These are phyloP conservation scores for Eriosoma lanigerum DNA, from an alignment of 1,140 invertebrate genomes.

Conservation along the genomic window DNA sequence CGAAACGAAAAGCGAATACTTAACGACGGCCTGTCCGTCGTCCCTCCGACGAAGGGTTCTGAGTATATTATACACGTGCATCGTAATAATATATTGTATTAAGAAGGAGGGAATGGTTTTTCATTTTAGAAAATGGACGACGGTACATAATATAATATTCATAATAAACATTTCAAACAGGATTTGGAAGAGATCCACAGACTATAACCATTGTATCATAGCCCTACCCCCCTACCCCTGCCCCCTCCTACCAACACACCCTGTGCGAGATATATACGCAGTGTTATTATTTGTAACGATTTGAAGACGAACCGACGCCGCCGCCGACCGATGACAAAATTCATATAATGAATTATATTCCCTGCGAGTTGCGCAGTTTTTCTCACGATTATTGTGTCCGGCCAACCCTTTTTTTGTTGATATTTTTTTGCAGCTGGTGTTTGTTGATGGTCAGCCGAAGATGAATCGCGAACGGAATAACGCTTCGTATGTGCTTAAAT, in stretches of 20 bases:
- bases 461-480: neutral
- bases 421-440: slow-evolving; percentile 7
- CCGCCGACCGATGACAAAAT: neutral
- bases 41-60: neutral
- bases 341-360: neutral
- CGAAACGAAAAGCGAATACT: no score
- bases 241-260: no score
- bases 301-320: neutral
- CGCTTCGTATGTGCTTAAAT: no score
- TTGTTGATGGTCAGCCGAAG: slow-evolving; percentile 12
- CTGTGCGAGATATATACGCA: no score
- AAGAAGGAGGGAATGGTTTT: no score
- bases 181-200: neutral
- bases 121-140: slow-evolving; percentile 9
- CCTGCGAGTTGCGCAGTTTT: no score
- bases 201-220: neutral
- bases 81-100: no score
- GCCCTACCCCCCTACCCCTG: no score
- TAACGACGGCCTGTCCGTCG: no score
- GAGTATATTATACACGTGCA: no score
- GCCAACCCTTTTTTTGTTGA: neutral
- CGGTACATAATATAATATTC: neutral
- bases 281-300: neutral
- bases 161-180: neutral
- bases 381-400: slow-evolving; percentile 29